Percentiles rank a stretch among this genome's conserved stretches.
phyloP scores from a whole-genome alignment of 2,797 vertebrate genomes.

The Morus bassanus region DNA sequence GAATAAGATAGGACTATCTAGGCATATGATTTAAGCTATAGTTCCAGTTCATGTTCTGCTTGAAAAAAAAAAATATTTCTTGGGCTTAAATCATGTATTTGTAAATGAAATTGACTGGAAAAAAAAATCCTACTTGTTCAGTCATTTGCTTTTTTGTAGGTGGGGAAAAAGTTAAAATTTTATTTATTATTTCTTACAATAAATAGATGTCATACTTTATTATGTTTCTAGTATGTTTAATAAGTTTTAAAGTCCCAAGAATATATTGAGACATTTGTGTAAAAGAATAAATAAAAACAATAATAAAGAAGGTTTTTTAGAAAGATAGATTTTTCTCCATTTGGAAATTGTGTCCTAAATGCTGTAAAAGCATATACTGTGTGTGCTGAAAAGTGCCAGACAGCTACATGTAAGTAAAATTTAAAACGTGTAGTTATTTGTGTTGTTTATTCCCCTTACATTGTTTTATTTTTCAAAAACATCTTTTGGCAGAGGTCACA shows the following conservation, averaged over 20 bases:
- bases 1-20: neutral
- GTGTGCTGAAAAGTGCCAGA: neutral
- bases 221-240: neutral
- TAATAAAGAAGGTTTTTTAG: neutral
- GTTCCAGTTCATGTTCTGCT: neutral
- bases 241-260: neutral
- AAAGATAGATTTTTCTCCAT: neutral
- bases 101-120: neutral
- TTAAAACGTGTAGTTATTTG: neutral
- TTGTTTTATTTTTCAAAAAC: neutral
- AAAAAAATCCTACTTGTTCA: neutral
- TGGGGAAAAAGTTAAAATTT: neutral
- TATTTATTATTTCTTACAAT: neutral
- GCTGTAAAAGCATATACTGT: neutral
- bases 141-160: neutral
- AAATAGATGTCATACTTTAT: neutral
- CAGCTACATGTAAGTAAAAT: neutral
- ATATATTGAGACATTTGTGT: neutral
- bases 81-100: neutral
- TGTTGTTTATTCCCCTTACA: fast-evolving
- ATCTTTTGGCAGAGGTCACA: neutral
- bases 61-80: neutral
- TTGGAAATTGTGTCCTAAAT: neutral
- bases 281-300: neutral
- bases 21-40: neutral